A percentile compares a stretch with the other conserved stretches of the same genome.
phyloP scores from a whole-genome alignment of 2,888 invertebrate genomes.

The Seira ritae region DNA sequence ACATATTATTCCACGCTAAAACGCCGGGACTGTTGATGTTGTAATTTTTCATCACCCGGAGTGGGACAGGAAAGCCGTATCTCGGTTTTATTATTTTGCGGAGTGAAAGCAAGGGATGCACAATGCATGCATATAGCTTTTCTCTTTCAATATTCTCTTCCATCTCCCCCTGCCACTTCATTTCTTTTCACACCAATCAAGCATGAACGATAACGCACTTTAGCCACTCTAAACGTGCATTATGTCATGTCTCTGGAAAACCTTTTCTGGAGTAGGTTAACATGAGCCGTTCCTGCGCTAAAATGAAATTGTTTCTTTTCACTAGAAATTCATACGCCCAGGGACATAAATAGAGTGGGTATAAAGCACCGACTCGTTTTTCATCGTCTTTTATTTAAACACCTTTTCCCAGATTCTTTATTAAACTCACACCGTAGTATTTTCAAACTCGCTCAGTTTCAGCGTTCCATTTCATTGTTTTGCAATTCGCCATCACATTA shows the following conservation, averaged over 20 bases:
- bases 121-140: not conserved
- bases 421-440: not conserved
- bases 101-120: no score
- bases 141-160: conserved; percentile 10
- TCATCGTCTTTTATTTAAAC: not conserved
- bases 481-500: not conserved
- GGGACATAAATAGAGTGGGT: not conserved
- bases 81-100: not conserved
- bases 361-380: not conserved
- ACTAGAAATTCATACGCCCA: not conserved
- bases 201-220: conserved; percentile 54
- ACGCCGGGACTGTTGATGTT: conserved; percentile 28
- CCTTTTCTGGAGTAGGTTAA: not conserved
- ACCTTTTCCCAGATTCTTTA: not conserved
- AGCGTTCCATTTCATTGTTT: not conserved
- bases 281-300: no score
- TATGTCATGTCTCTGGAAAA: not conserved
- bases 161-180: conserved; percentile 56
- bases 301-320: not conserved
- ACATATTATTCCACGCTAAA: not conserved
- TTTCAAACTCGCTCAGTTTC: no score
- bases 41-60: conserved; percentile 28
- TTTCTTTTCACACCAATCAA: conserved; percentile 62
- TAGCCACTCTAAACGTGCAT: not conserved
- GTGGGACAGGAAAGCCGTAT: not conserved